These are phyloP conservation scores for Octomys mimax DNA, from an alignment of 2,797 vertebrate species.

Conservation along the genomic window DNA sequence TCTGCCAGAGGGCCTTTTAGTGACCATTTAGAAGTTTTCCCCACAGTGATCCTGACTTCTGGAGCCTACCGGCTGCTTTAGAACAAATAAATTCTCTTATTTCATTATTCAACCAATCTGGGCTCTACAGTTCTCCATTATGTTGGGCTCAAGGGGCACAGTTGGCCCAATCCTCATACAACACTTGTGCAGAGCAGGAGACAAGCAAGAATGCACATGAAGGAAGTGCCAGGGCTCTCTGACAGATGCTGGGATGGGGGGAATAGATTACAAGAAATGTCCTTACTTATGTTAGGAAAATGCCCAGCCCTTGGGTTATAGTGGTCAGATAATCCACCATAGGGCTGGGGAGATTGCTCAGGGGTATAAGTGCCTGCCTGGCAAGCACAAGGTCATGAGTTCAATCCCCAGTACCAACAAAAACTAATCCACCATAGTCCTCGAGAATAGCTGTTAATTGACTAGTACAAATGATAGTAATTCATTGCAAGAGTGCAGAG, in stretches of 20 bases:
- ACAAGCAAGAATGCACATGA: background rate
- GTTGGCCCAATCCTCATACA: background rate
- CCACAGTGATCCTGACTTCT: background rate
- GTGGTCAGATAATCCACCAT: background rate
- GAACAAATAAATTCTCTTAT: background rate
- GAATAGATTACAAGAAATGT: background rate
- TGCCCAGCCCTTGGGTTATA: background rate
- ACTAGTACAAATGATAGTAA: background rate
- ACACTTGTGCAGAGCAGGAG: background rate
- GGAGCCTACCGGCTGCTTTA: background rate
- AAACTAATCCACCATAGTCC: background rate
- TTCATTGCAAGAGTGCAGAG: background rate
- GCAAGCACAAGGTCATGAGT: no score
- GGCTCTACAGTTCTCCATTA: background rate
- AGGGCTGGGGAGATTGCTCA: no score
- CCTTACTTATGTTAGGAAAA: background rate
- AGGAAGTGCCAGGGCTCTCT: accelerated
- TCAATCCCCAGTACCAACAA: no score
- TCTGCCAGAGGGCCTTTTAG: background rate
- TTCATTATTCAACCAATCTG: background rate
- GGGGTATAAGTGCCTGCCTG: no score
- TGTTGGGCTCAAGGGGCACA: background rate
- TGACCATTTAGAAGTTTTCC: background rate
- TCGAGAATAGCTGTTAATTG: background rate
- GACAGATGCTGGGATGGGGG: background rate